Base-by-base conservation (phyloP, 2,113 vertebrate species). In the Gracilinanus agilis region DNA sequence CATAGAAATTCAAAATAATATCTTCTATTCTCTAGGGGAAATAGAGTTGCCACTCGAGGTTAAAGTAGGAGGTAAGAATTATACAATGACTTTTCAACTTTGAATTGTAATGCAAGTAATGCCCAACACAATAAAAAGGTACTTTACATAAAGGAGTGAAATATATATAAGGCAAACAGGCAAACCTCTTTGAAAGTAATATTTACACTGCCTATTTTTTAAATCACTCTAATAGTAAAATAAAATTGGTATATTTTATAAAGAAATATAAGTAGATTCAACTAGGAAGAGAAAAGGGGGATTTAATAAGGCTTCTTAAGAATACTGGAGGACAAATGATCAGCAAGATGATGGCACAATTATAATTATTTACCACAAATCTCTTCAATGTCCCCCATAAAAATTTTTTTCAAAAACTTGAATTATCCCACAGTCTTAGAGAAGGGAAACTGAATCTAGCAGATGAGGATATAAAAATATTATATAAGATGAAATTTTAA, bases 1-100 rank as follows among this genome's bases (percentile, higher is more conserved):
- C 83, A 90, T 93, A 61, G 7, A 96, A 95, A 89, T 95, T 90
- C 67, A 90, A 56, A 96, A 91, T 88, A 58, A 91, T 93, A 88
- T 96, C n/a, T 94, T 23, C 90, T 75, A 90, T 90, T 92, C 34
- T 88, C 9, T 89, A 9, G 25, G 40, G 95, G 55, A 92, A 92
- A 89, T n/a, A 19, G n/a, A 92, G 19, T 91, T 58, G 93, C 49
- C 61, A 93, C 95, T 34, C 12, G 3, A 92, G n/a, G 29, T 24
- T 1, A 55, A 13, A 55, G 53, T 92, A 88, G n/a, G 40, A 94
- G 27, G 16, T 83, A 93, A 90, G n/a, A 94, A 44, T 90, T 49
- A 29, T 0, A 49, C 23, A 54, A 54, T 25, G 8, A 24, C 40
- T 44, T 89, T 89, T 89, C 44, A 89, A 89, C 44, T 23, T 54